Evolutionary conservation across 2,113 vertebrate genomes (phyloP).

Genomic region (Labeo rohita): DNA sequence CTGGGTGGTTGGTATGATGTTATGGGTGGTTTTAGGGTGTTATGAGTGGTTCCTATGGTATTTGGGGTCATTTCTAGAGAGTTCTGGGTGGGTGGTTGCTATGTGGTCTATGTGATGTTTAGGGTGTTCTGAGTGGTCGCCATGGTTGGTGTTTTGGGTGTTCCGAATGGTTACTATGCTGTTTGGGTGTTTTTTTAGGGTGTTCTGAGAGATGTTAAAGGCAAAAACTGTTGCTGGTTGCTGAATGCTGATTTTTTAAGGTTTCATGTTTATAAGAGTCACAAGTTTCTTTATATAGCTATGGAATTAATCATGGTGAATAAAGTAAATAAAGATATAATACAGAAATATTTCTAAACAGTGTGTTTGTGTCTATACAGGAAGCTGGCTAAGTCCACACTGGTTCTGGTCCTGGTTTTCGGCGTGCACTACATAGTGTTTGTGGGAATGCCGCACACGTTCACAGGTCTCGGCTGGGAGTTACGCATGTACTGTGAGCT

Average conservation of each 20-base stretch:
- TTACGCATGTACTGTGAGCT: constrained; percentile 91
- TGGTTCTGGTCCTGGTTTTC: constrained; percentile 87
- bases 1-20: too few relatives aligned
- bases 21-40: too few relatives aligned
- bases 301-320: not conserved
- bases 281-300: not conserved
- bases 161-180: not conserved
- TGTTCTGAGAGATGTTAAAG: not conserved
- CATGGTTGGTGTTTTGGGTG: too few relatives aligned
- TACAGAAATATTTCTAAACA: not conserved
- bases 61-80: too few relatives aligned
- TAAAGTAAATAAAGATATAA: not conserved
- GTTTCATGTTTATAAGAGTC: not conserved
- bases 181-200: not conserved
- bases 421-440: constrained; percentile 90
- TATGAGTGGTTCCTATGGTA: too few relatives aligned
- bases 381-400: constrained; percentile 88
- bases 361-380: constrained; percentile 63
- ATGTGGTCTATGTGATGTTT: too few relatives aligned
- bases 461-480: constrained; percentile 83
- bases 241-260: too few relatives aligned
- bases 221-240: too few relatives aligned
- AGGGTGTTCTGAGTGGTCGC: too few relatives aligned
- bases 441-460: constrained; percentile 85
- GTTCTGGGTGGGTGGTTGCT: too few relatives aligned